phyloP scores from a whole-genome alignment of 2,797 vertebrate genomes.

The Leucoraja ocellata region DNA sequence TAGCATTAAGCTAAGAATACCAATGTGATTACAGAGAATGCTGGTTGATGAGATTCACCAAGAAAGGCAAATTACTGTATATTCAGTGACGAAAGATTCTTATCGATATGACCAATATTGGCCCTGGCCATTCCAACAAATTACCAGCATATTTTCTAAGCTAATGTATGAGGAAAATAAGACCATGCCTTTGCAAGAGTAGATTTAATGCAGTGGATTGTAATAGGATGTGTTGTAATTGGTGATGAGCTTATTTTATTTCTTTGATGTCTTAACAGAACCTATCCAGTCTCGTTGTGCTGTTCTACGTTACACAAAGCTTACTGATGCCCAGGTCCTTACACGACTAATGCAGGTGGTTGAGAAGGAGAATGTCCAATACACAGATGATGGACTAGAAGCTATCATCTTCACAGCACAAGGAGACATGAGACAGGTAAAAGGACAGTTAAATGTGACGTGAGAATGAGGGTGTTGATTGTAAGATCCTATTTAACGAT shows the following conservation, averaged over 20 bases:
- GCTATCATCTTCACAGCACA: slow-evolving; percentile 95
- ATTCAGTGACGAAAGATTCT: not conserved
- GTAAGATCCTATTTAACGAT: not conserved
- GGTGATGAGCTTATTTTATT: not conserved
- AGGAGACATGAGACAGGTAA: slow-evolving; percentile 97
- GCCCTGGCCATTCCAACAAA: not conserved
- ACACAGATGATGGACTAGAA: slow-evolving; percentile 85
- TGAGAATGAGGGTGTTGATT: not conserved
- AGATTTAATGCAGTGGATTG: not conserved
- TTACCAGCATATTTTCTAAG: not conserved
- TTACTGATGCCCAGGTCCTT: slow-evolving; percentile 83
- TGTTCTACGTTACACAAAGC: slow-evolving; percentile 85
- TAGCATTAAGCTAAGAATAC: not conserved
- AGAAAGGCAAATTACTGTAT: not conserved
- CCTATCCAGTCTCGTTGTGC: slow-evolving; percentile 95
- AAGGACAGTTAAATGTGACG: not conserved
- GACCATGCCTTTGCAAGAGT: not conserved
- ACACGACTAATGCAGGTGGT: slow-evolving; percentile 76
- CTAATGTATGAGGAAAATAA: not conserved
- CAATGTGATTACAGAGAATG: not conserved
- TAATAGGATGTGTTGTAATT: not conserved
- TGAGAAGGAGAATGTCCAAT: slow-evolving; percentile 67
- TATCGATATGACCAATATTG: not conserved
- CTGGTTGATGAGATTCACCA: not conserved
- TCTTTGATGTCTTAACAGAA: slow-evolving; percentile 54